Percentiles rank a stretch among this genome's conserved stretches.
These are phyloP conservation scores for Conomelus anceps DNA, from an alignment of 2,888 invertebrate genomes.

Conservation along the genomic window DNA sequence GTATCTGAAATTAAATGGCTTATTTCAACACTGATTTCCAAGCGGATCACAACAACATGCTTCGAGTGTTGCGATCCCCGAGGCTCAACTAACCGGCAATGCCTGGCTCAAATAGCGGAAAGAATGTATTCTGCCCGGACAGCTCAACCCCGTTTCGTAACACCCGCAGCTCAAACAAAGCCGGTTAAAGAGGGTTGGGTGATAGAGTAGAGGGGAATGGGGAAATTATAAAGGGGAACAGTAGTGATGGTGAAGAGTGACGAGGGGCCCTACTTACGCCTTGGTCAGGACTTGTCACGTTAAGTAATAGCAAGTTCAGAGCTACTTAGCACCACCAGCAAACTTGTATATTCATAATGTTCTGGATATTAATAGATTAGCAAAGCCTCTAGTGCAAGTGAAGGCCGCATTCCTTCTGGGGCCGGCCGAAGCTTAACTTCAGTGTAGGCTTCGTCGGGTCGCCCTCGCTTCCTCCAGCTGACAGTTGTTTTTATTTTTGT, in stretches of 20 bases:
- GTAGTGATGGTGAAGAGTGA: background rate
- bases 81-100: background rate
- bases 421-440: background rate
- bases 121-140: background rate
- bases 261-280: background rate
- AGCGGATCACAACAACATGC: background rate
- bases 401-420: background rate
- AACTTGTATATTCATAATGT: background rate
- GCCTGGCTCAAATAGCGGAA: background rate
- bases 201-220: background rate
- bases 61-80: background rate
- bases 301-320: background rate
- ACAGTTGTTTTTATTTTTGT: no score
- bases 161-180: background rate
- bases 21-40: background rate
- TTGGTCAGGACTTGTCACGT: background rate
- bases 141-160: background rate
- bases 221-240: background rate
- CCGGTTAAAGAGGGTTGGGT: background rate
- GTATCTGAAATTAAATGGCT: no score
- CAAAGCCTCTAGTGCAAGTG: background rate
- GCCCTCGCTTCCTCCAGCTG: background rate
- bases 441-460: background rate
- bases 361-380: background rate
- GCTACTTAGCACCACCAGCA: background rate